Evolutionary conservation across 2,113 vertebrate genomes (phyloP).

Genomic region (Heloderma charlesbogerti): DNA sequence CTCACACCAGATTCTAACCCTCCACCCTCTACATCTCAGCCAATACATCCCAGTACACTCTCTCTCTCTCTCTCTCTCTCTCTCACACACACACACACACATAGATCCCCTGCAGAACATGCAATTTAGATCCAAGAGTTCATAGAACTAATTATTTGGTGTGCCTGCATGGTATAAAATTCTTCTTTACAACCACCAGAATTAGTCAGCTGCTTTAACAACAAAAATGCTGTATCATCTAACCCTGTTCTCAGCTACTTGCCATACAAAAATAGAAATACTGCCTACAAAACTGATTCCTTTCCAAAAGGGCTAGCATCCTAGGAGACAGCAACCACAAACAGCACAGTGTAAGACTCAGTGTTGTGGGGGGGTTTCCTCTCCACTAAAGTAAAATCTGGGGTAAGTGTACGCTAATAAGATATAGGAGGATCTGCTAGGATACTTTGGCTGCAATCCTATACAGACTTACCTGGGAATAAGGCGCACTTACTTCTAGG

Average conservation of each 20-base stretch:
- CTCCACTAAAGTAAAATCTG: conserved; percentile 5
- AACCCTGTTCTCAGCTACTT: background rate
- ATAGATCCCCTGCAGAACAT: background rate
- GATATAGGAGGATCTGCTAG: background rate
- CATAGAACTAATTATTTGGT: background rate
- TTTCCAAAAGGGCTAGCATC: background rate
- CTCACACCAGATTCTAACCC: background rate
- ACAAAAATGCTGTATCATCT: background rate
- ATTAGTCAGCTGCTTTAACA: background rate
- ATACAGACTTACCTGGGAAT: no score
- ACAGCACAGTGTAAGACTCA: background rate
- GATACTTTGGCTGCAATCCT: background rate
- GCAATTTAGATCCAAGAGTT: background rate
- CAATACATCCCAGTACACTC: background rate
- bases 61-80: background rate
- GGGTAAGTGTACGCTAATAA: background rate
- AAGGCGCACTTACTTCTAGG: no score
- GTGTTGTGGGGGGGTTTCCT: background rate
- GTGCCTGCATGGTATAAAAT: background rate
- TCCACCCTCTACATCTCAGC: background rate
- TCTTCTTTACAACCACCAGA: background rate
- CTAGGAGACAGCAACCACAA: background rate
- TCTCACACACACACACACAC: background rate
- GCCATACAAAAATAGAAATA: background rate
- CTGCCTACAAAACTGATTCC: background rate